Evolutionary conservation across 2,888 invertebrate species (phyloP), one percentile per base, ranked within the genome.

Genomic region (Amphipoea lucens): DNA sequence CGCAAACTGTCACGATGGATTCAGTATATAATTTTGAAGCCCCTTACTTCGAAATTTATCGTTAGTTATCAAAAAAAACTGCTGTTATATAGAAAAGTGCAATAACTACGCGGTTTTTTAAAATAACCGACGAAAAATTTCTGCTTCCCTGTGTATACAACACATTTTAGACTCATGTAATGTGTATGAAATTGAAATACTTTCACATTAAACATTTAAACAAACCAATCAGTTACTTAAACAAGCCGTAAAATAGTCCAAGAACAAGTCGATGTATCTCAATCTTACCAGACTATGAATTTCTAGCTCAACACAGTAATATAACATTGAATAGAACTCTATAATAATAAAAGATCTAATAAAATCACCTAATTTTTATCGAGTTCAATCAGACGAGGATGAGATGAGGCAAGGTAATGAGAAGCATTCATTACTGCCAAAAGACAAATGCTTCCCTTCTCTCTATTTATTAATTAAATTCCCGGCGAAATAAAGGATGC

Each of bases 321-420:
- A 65, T 20, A 60, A 17, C 23, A 45, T 54, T 51, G 9, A 60
- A 74, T 62, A 9, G 6, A 51, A 51, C 17, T 20, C 51, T 45
- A 17, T 45, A 79, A 70, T 69, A n/a, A 63, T n/a, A 54, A n/a
- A 45, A 54, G 36, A 63, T 71, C 11, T 48, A 57, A 79, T 57
- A 48, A 45, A 76, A 74, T 69, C 70, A 48, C 29, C 17, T 68
- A 68, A 82, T 71, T 48, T 78, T 74, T n/a, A 76, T 76, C 48
- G 54, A 74, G 57, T 78, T 78, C 71, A 74, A 72, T 78, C 76
- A 74, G 54, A 45, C 14, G n/a, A 45, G 20, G 23, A 68, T 74
- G 40, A 74, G 85, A 84, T 74, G 68, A 73, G 11, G n/a, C 54
- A 42, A 62, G 74, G 76, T 82, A 84, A 80, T 80, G 63, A 74